Evolutionary conservation across 2,797 vertebrate genomes (phyloP), one percentile per base, ranked within the genome.

Genomic region (Malacoctenus gilli): DNA sequence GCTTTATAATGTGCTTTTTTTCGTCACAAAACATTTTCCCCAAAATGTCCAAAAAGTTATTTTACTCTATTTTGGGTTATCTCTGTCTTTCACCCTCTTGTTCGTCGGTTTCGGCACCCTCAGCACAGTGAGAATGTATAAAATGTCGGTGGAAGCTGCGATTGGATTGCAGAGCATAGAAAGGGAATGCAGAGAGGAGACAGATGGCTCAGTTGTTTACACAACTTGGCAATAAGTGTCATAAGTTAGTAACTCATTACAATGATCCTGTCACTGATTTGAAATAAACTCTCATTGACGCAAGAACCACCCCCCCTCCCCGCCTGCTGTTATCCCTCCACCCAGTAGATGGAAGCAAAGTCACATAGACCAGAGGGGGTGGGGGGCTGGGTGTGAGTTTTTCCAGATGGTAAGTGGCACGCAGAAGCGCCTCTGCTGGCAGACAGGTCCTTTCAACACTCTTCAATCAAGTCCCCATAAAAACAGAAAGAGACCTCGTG

Each of bases 291-390:
- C 16, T 38, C 42, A 21, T 5, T 64, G 56, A 79, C 9, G 35
- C 34, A 52, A 51, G 50, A 70, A 20, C 40, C 34, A 13, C 13
- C 4, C 10, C 21, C 22, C 13, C 11, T 4, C 1, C 23, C 21
- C 36, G 7, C 35, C 5, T 14, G 49, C 34, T 51, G 34, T 76
- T 58, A 41, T 2, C 7, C 14, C 6, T 44, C 31, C 7, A 11
- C 5, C 70, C 89, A 87, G 80, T 80, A 89, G 90, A 83, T 89
- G 89, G 89, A 77, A 90, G 85, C 85, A 91, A 75, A 86, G 84
- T 43, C 75, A 68, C 86, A 66, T 52, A 39, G 37, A 74, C 47
- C 1, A 3, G 8, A 9, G 11, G 6, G 4, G 11, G 4, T 1
- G 2, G 5, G 18, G 1, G 10, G 52, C 30, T 47, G 25, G 58